Evolutionary conservation across 1,140 invertebrate genomes (phyloP).

Genomic region (Dufourea novaeangliae): DNA sequence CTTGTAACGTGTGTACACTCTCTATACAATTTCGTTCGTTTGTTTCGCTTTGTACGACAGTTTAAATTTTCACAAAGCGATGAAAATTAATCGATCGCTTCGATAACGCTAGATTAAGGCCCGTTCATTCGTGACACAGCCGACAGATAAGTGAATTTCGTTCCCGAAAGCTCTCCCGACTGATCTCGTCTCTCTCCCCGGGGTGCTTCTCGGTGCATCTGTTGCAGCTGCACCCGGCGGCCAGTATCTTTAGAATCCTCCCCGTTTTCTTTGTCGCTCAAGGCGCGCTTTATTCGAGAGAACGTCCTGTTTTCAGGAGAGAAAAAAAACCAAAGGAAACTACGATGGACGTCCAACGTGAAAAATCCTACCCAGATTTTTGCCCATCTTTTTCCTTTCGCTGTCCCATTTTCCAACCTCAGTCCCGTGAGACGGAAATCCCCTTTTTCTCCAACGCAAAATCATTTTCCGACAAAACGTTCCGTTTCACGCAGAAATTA

Average conservation of each 20-base stretch:
- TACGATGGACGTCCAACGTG: not conserved
- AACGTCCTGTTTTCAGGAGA: slow-evolving; percentile 15
- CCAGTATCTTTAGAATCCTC: slow-evolving; percentile 45
- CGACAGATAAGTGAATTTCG: not conserved
- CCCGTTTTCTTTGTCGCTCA: slow-evolving; percentile 27
- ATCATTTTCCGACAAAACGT: not conserved
- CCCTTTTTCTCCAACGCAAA: not conserved
- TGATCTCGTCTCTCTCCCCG: slow-evolving; percentile 26
- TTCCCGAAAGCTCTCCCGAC: slow-evolving; percentile 13
- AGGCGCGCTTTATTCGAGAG: slow-evolving; percentile 8
- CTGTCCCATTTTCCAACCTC: not conserved
- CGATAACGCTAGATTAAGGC: too few relatives aligned
- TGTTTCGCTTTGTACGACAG: too few relatives aligned
- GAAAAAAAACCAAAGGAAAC: slow-evolving; percentile 17
- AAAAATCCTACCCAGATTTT: not conserved
- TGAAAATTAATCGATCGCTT: too few relatives aligned
- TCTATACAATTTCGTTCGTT: too few relatives aligned
- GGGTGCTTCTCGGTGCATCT: slow-evolving; percentile 24
- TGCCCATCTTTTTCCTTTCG: not conserved
- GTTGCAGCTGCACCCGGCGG: slow-evolving; percentile 37
- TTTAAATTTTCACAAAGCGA: too few relatives aligned
- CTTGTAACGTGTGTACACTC: too few relatives aligned
- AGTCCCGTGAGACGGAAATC: not conserved
- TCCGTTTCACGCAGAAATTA: too few relatives aligned
- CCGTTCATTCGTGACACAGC: not conserved